Evolutionary conservation across 2,797 vertebrate genomes (phyloP).

Genomic region (Sebastes reedi): DNA sequence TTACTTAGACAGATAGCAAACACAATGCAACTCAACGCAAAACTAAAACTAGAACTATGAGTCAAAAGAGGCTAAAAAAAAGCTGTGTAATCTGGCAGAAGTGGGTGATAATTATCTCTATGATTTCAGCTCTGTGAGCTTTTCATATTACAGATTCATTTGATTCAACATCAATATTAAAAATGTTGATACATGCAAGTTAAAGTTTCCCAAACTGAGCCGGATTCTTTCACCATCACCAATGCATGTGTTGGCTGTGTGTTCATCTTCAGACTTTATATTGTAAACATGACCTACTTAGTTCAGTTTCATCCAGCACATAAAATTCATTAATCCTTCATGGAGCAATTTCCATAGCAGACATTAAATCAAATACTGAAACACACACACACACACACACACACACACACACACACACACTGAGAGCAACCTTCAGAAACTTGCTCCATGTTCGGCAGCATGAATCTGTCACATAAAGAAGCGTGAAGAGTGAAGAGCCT

Average conservation of each 20-base stretch:
- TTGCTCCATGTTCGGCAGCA: constrained; percentile 14
- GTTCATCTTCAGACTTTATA: constrained; percentile 6
- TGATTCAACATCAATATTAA: not conserved
- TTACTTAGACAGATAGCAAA: not conserved
- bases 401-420: not conserved
- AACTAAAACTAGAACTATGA: not conserved
- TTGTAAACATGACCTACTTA: constrained; percentile 51
- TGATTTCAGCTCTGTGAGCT: not conserved
- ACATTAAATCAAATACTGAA: constrained; percentile 27
- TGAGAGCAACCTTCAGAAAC: constrained; percentile 28
- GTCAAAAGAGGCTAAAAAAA: not conserved
- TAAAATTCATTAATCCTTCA: constrained; percentile 52
- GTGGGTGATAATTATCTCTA: accelerated
- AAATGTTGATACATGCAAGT: not conserved
- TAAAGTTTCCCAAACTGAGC: not conserved
- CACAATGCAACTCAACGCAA: not conserved
- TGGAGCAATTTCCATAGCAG: constrained; percentile 14
- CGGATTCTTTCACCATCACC: not conserved
- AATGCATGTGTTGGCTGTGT: not conserved
- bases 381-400: not conserved
- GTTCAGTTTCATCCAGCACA: constrained; percentile 7
- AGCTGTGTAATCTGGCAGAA: not conserved
- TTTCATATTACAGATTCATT: not conserved
- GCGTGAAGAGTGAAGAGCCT: constrained; percentile 47
- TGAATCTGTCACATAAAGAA: constrained; percentile 39